Conservation (phyloP, 2,797 vertebrate genomes). For the Gymnothorax reevesii region DNA sequence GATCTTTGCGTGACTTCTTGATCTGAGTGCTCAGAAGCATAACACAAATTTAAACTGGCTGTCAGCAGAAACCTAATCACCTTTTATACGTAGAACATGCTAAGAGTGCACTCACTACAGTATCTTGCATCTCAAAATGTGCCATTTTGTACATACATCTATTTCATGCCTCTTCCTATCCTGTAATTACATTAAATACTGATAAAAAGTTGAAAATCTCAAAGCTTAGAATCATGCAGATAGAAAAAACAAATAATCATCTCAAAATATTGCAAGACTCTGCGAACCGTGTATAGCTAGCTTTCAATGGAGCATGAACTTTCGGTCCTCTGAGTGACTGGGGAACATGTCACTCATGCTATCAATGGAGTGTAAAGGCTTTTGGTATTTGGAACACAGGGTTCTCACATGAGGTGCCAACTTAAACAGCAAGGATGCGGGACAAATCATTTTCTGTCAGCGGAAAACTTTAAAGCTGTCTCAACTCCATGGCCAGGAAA, state of each 20-base stretch:
- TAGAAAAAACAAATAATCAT: conserved; percentile 49
- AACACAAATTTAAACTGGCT: not conserved
- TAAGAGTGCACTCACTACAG: not conserved
- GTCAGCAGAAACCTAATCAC: not conserved
- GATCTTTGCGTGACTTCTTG: not conserved
- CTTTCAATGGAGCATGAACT: conserved; percentile 41
- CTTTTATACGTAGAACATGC: not conserved
- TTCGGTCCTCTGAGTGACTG: conserved; percentile 74
- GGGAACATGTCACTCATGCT: conserved; percentile 76
- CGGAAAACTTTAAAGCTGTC: conserved; percentile 73
- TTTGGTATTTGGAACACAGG: conserved; percentile 70
- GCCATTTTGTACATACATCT: not conserved
- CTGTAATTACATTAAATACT: not conserved
- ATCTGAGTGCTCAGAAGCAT: not conserved
- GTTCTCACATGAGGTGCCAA: conserved; percentile 71
- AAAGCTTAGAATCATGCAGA: not conserved
- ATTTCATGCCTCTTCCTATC: not conserved
- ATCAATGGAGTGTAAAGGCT: conserved; percentile 78
- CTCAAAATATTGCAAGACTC: conserved; percentile 53
- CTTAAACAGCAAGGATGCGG: conserved; percentile 71
- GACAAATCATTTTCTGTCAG: conserved; percentile 70
- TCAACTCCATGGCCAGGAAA: conserved; percentile 71
- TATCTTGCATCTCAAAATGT: not conserved
- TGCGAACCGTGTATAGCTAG: conserved; percentile 57
- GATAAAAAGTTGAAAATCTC: not conserved